Evolutionary conservation across 2,888 invertebrate genomes (phyloP).

Genomic region (Nephrotoma appendiculata): DNA sequence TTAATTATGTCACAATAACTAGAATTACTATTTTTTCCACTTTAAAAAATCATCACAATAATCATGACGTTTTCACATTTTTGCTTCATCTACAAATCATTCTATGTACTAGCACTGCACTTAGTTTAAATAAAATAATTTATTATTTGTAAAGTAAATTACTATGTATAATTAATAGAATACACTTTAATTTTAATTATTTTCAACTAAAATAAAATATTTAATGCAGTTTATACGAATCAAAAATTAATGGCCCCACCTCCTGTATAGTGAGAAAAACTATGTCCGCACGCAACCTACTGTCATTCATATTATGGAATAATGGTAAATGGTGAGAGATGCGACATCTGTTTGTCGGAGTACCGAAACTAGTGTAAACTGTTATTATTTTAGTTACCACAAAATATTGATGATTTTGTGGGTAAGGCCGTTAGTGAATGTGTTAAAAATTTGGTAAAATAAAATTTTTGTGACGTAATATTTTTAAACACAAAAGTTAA

Average conservation of each 20-base stretch:
- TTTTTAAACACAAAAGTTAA: too few species aligned
- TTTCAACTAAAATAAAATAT: background rate
- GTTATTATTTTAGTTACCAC: too few species aligned
- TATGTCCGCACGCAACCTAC: background rate
- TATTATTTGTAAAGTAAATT: background rate
- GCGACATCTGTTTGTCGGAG: background rate
- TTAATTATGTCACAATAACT: background rate
- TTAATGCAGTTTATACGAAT: background rate
- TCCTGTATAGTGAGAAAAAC: background rate
- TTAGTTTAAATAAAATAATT: background rate
- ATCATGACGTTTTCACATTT: background rate
- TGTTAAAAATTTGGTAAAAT: too few species aligned
- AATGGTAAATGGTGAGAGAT: background rate
- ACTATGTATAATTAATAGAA: background rate
- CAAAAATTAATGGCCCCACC: background rate
- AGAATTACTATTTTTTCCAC: background rate
- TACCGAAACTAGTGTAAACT: too few species aligned
- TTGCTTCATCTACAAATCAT: background rate
- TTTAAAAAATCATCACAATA: background rate
- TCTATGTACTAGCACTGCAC: background rate
- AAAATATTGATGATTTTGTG: too few species aligned
- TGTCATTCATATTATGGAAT: background rate
- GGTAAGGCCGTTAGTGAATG: too few species aligned
- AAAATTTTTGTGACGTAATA: too few species aligned
- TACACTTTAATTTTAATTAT: background rate